A percentile compares a stretch with the other conserved stretches of the same genome.
Evolutionary conservation across 2,888 invertebrate species (phyloP).

Genomic region (Trypoxylon attenuatum): DNA sequence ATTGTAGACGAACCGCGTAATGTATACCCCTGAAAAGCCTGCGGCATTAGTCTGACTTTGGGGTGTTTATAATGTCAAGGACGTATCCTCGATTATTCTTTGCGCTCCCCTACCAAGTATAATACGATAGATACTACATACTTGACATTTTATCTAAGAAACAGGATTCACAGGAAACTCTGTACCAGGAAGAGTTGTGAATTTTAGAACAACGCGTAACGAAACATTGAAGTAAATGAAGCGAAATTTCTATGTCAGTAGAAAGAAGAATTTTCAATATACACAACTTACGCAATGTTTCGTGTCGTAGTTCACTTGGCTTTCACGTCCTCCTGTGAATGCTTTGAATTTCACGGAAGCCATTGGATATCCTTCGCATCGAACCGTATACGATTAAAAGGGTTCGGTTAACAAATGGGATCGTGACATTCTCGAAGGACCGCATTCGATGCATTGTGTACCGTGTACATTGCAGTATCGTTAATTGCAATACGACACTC

Average conservation of each 20-base stretch:
- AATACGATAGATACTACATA: slow-evolving; percentile 4
- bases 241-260: too few relatives aligned
- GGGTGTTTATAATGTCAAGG: slow-evolving; percentile 51
- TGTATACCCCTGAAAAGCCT: slow-evolving; percentile 35
- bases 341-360: not conserved
- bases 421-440: slow-evolving; percentile 27
- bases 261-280: too few relatives aligned
- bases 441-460: slow-evolving; percentile 14
- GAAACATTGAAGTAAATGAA: too few relatives aligned
- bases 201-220: too few relatives aligned
- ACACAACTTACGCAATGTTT: not conserved
- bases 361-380: not conserved
- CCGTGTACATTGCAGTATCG: slow-evolving; percentile 30
- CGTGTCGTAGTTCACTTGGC: not conserved
- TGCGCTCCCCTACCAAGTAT: slow-evolving; percentile 19
- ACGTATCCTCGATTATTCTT: slow-evolving; percentile 40
- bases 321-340: not conserved
- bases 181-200: not conserved
- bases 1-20: too few relatives aligned
- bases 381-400: not conserved
- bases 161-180: slow-evolving; percentile 1
- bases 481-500: slow-evolving; percentile 33
- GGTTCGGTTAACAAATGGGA: slow-evolving; percentile 38
- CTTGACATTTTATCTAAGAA: slow-evolving; percentile 17
- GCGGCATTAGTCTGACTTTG: slow-evolving; percentile 46